These are phyloP conservation scores for Nesidiocoris tenuis DNA, from an alignment of 2,888 invertebrate genomes.

Conservation along the genomic window DNA sequence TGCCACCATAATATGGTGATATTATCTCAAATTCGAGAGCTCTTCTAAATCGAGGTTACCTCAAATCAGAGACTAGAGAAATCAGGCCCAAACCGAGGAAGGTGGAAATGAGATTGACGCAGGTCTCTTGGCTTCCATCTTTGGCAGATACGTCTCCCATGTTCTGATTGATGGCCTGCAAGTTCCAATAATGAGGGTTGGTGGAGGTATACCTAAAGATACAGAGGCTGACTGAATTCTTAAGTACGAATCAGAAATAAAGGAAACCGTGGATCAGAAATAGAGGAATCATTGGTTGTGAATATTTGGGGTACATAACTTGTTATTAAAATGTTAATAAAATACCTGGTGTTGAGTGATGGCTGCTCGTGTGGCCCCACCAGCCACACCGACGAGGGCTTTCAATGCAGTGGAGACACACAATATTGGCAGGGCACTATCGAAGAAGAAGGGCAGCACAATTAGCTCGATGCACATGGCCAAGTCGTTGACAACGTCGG, in stretches of 20 bases:
- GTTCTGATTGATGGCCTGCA: conserved; percentile 77
- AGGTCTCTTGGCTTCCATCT: conserved; percentile 95
- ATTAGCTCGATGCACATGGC: conserved; percentile 87
- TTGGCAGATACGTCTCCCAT: conserved; percentile 92
- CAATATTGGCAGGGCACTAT: conserved; percentile 60
- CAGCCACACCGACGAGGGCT: conserved; percentile 81
- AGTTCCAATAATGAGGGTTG: no score
- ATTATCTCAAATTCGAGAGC: no score
- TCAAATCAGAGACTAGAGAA: conserved; percentile 42
- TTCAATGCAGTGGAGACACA: conserved; percentile 75
- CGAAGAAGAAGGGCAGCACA: conserved; percentile 58
- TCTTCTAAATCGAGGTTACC: no score
- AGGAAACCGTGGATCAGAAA: not conserved
- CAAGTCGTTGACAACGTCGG: conserved; percentile 87
- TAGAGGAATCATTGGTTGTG: not conserved
- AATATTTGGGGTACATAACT: no score
- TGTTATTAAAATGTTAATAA: no score
- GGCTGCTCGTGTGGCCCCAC: conserved; percentile 88
- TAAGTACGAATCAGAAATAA: not conserved
- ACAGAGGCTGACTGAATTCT: not conserved
- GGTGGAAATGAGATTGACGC: conserved; percentile 87
- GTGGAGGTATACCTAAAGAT: no score
- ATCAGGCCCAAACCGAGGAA: conserved; percentile 74
- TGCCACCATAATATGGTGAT: no score
- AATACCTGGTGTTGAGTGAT: conserved; percentile 84